Percentiles rank a stretch among this genome's conserved stretches.
Evolutionary conservation across 2,888 invertebrate species (phyloP).

Genomic region (Tetropium fuscum): DNA sequence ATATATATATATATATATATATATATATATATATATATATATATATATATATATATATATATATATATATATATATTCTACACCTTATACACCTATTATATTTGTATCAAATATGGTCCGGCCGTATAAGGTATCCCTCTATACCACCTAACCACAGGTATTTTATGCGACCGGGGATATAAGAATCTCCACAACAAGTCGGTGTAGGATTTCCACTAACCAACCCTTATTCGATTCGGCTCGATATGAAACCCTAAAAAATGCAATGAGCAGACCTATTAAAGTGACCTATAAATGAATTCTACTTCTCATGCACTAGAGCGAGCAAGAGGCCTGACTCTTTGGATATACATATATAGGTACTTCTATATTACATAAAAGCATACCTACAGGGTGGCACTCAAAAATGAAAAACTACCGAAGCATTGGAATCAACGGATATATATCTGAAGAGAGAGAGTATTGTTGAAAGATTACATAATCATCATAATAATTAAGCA

Average conservation of each 20-base stretch:
- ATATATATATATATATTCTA: too few species aligned
- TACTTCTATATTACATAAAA: not conserved
- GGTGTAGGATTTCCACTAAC: conserved; percentile 18
- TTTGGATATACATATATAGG: not conserved
- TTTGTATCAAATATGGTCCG: too few species aligned
- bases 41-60: too few species aligned
- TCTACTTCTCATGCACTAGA: conserved; percentile 26
- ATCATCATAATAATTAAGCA: too few species aligned
- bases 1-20: too few species aligned
- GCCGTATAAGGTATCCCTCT: too few species aligned
- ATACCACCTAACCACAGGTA: too few species aligned
- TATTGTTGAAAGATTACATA: too few species aligned
- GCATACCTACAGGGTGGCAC: not conserved
- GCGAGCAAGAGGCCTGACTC: conserved; percentile 4
- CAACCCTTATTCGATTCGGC: conserved; percentile 6
- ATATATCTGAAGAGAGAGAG: too few species aligned
- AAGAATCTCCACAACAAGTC: conserved; percentile 12
- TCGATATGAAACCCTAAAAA: conserved; percentile 23
- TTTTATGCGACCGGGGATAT: too few species aligned
- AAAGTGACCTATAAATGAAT: conserved; percentile 25
- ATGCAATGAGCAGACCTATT: conserved; percentile 10
- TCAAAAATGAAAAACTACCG: not conserved
- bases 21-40: too few species aligned
- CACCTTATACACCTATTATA: too few species aligned
- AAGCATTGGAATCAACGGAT: not conserved